Conservation (phyloP, 2,113 vertebrate species). For the Pachyramphus minor region DNA sequence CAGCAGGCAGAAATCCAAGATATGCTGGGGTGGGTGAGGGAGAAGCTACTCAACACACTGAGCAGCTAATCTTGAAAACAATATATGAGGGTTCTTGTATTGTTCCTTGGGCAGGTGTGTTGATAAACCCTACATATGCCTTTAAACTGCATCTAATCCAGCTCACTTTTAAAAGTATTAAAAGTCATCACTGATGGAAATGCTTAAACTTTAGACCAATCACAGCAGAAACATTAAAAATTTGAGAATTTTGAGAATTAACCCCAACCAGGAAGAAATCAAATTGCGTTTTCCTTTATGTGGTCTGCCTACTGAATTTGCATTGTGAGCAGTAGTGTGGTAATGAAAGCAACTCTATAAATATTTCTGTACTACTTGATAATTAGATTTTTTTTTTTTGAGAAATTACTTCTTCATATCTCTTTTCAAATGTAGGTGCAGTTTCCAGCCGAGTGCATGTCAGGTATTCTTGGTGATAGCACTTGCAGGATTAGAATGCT, state of each 20-base stretch:
- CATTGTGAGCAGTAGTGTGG: not conserved
- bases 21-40: accelerated
- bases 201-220: not conserved
- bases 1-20: not conserved
- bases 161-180: not conserved
- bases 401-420: not conserved
- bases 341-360: not conserved
- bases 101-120: not conserved
- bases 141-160: not conserved
- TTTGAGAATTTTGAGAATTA: not conserved
- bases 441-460: not conserved
- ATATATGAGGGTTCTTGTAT: not conserved
- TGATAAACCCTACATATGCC: not conserved
- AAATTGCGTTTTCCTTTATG: not conserved
- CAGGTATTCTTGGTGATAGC: not conserved
- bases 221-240: not conserved
- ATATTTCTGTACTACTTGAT: not conserved
- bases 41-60: not conserved
- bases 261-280: not conserved
- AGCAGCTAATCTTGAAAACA: not conserved
- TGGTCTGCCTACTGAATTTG: not conserved
- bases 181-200: not conserved
- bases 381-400: not conserved
- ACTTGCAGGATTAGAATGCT: not conserved
- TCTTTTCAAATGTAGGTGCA: not conserved